Base-by-base conservation (phyloP, 2,888 invertebrate species). In the Pasiphila rectangulata region DNA sequence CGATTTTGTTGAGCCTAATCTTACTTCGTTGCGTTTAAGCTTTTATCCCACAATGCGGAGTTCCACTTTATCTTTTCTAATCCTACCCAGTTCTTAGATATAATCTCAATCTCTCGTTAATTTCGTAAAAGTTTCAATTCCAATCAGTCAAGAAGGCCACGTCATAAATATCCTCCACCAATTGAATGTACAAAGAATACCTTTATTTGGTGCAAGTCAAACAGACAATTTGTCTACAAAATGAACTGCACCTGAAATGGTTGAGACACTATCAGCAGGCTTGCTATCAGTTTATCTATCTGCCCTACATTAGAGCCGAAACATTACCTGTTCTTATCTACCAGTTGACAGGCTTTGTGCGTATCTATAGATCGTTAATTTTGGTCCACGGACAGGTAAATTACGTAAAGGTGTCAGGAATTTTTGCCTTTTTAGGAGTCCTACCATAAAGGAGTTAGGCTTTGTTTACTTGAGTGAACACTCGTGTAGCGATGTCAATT, bases 321-420 rank as follows among this genome's bases (percentile, higher is more conserved):
- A 58, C 51, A 59, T 61, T 67, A 59, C 51, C 56, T 57, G 51
- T 16, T 16, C 57, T 70, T 72, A 70, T 72, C 67, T 61, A 20
- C 19, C 35, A 21, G 41, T 41, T 63, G 56, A 53, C 54, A 56
- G 51, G 51, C 36, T 64, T 51, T 52, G 37, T 57, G 58, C 59
- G 52, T 30, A 38, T 38, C 32, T 32, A 32, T 32, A 15, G 32
- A 9, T 17, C 5, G 9, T 5, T 32, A 19, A 32, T 32, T n/a
- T n/a, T 17, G 17, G 32, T 32, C 32, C 32, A 6, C 21, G 24
- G 24, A n/a, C 17, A 32, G 17, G 17, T 32, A 32, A 32, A 32
- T 9, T 16, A 9, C 9, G 9, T 17, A 17, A 9, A 5, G 6
- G 32, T 19, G 32, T 32, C 10, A 32, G 13, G 7, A 29, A 16